Base-by-base conservation (phyloP, 2,113 vertebrate species). In the Dendrocopos noguchii region DNA sequence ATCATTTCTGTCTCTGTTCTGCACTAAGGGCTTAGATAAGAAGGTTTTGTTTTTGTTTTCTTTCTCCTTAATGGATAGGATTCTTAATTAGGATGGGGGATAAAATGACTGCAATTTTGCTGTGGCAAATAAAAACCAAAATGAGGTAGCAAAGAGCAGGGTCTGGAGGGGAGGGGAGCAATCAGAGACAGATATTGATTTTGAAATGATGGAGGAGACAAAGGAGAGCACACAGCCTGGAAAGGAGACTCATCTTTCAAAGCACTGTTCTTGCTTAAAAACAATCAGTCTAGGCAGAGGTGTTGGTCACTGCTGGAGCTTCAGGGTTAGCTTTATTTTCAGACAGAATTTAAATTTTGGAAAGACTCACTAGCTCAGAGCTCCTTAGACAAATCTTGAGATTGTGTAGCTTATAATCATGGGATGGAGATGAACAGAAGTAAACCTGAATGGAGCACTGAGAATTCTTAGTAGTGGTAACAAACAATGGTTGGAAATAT, bases 61-160 rank as follows among this genome's bases (percentile, higher is more conserved):
- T 72, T 91, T 82, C 47, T 65, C 87, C 67, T 91, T 96, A 96
- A 96, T 1, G 3, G 90, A 95, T 95, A 81, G 75, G 34, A 88
- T 91, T 75, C 81, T 92, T 98, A 97, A 97, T 97, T 96, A 95
- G 77, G 86, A 89, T 87, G 56, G 70, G 67, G 81, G 28, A 10
- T 39, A 81, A 77, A 90, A 90, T 91, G 33, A 95, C 75, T 91
- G 86, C 86, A 93, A 76, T 97, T 97, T 78, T 77, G 74, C 80
- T 90, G 61, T 90, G 65, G 94, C 91, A 97, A 96, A 97, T 97
- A 97, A 97, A 93, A 96, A 94, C 65, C 55, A 95, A 95, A 97
- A 97, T 93, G 88, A 97, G 84, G 84, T 52, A 55, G 89, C 91
- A 91, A 95, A 95, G 87, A 95, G 91, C 71, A 89, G 60, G 59